phyloP scores from a whole-genome alignment of 35 echinoderm and acorn worm genomes.

The Chiridota heheva region DNA sequence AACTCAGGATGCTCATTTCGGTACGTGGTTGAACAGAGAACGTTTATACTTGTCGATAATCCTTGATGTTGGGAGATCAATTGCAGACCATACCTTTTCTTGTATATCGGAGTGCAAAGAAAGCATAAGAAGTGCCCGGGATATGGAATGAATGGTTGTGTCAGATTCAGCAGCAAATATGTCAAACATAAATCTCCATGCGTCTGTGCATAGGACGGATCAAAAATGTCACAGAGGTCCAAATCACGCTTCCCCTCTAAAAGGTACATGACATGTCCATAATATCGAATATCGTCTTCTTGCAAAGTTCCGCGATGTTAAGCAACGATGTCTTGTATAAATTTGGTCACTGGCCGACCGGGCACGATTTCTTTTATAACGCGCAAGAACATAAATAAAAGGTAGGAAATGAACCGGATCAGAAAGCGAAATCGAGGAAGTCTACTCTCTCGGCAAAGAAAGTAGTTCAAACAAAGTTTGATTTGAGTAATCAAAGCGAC shows the following conservation, averaged over 20 bases:
- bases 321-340: neutral
- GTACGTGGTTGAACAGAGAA: no score
- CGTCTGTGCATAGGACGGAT: neutral
- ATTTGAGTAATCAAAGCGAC: constrained; percentile 10
- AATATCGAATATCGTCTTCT: neutral
- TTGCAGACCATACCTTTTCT: no score
- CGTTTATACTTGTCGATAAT: no score
- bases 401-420: neutral
- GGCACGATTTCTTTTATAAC: neutral
- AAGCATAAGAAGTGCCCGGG: constrained; percentile 13
- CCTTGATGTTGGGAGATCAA: no score
- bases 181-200: constrained; percentile 27
- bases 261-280: constrained; percentile 24
- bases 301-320: constrained; percentile 1
- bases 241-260: neutral
- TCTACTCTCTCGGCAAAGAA: neutral
- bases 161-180: constrained; percentile 25
- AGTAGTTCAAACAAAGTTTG: neutral
- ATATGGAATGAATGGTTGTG: constrained; percentile 10
- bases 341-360: neutral
- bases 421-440: neutral
- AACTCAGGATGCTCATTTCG: no score
- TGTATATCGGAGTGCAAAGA: constrained; percentile 11
- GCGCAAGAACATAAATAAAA: neutral
- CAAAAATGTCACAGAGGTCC: neutral